A percentile compares a stretch with the other conserved stretches of the same genome.
Evolutionary conservation across 2,888 invertebrate species (phyloP).

Genomic region (Tetragnatha montana): DNA sequence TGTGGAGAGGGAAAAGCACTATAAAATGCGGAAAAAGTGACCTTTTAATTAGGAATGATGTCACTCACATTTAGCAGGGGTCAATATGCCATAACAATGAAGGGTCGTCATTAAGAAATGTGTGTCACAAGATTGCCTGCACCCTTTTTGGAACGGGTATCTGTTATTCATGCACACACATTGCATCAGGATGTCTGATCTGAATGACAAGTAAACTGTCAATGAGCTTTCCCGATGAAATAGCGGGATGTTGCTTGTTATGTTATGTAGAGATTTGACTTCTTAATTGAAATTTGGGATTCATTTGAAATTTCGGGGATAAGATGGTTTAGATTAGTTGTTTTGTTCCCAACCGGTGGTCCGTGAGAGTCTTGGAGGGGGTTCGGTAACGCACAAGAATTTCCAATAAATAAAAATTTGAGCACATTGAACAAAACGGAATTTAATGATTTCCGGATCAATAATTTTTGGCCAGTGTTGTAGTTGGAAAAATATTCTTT

Average conservation of each 20-base stretch:
- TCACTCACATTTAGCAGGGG: conserved; percentile 29
- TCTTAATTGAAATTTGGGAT: no score
- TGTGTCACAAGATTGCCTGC: conserved; percentile 37
- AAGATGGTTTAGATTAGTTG: no score
- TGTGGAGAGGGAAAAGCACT: neutral
- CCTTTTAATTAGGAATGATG: conserved; percentile 22
- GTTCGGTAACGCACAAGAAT: no score
- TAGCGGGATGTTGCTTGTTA: neutral
- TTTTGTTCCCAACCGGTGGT: no score
- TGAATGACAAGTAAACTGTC: neutral
- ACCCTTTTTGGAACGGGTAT: neutral
- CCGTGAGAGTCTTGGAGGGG: no score
- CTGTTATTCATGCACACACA: neutral
- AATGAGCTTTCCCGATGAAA: neutral
- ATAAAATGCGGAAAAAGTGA: neutral
- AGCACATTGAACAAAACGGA: no score
- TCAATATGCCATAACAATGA: conserved; percentile 52
- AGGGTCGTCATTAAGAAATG: conserved; percentile 52
- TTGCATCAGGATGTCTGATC: neutral
- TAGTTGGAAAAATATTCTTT: no score
- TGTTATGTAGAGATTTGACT: neutral
- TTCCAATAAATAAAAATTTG: no score
- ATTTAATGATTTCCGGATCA: no score
- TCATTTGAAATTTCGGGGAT: no score
- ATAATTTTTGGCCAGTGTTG: no score